Percentiles rank a stretch among this genome's conserved stretches.
phyloP scores from a whole-genome alignment of 2,888 invertebrate species.

The Drosophila leonis region DNA sequence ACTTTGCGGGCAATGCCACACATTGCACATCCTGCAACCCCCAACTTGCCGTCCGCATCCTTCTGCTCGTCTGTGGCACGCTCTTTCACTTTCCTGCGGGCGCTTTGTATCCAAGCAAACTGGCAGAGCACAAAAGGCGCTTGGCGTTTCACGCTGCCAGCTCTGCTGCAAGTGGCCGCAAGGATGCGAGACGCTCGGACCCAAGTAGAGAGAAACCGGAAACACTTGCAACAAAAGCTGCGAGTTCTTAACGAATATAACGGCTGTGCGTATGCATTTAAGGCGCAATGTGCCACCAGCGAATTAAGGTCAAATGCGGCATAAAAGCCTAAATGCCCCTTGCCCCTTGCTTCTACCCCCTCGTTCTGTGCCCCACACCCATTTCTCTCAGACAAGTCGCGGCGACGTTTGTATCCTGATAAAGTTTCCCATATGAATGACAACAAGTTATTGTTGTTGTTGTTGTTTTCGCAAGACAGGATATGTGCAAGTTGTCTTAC shows the following conservation, averaged over 20 bases:
- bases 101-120: conserved; percentile 46
- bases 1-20: conserved; percentile 6
- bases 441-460: conserved; percentile 31
- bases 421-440: conserved; percentile 53
- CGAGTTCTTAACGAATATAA: conserved; percentile 52
- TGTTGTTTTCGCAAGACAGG: conserved; percentile 45
- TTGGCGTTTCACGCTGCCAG: conserved; percentile 12
- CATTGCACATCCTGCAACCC: conserved; percentile 21
- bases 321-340: conserved; percentile 49
- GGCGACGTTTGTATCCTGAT: conserved; percentile 26
- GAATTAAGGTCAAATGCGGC: conserved; percentile 77
- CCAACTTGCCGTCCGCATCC: conserved; percentile 28
- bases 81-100: conserved; percentile 71
- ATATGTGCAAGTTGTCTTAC: conserved; percentile 59
- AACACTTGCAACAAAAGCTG: conserved; percentile 62
- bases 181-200: conserved; percentile 34
- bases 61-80: conserved; percentile 41
- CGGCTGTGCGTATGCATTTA: conserved; percentile 46
- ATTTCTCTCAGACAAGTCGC: conserved; percentile 12
- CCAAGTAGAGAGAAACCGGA: conserved; percentile 53
- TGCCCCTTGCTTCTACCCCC: no score
- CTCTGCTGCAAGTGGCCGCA: conserved; percentile 40
- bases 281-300: conserved; percentile 72
- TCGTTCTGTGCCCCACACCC: not conserved
- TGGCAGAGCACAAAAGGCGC: conserved; percentile 52